Conservation (phyloP, 2,888 invertebrate species). For the Eupithecia abbreviata region DNA sequence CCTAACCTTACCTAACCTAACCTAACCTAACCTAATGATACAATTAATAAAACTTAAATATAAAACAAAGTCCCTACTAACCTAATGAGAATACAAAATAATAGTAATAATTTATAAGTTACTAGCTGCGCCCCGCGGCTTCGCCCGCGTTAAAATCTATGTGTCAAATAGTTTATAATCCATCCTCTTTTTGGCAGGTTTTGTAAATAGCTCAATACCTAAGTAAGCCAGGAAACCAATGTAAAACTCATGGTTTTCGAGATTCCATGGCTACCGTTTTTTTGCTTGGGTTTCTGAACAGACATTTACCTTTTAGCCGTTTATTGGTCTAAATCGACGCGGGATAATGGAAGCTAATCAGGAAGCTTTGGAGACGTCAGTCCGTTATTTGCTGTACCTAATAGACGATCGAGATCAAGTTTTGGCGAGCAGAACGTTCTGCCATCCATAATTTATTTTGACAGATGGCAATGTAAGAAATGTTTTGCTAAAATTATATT, state of each 20-base stretch:
- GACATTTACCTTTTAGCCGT: constrained; percentile 16
- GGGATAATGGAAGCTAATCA: constrained; percentile 19
- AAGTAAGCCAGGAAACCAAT: background rate
- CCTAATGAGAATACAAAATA: no score
- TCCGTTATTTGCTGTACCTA: background rate
- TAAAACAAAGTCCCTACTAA: no score
- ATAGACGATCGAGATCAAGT: no score
- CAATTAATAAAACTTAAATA: no score
- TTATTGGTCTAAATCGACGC: constrained; percentile 4
- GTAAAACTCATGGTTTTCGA: background rate
- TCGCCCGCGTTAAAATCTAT: no score
- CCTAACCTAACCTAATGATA: no score
- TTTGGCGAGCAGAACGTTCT: background rate
- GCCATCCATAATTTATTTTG: background rate
- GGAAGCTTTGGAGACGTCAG: constrained; percentile 25
- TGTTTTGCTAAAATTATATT: background rate
- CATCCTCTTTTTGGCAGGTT: no score
- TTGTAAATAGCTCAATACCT: no score
- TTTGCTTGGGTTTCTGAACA: background rate
- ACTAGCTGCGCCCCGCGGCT: no score
- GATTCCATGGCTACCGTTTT: background rate
- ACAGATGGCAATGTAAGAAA: background rate
- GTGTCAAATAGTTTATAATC: no score
- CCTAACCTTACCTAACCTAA: no score
- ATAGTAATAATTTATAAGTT: no score